Percentiles rank a stretch among this genome's conserved stretches.
These are phyloP conservation scores for Acheta domesticus DNA, from an alignment of 2,888 invertebrate species.

Conservation along the genomic window DNA sequence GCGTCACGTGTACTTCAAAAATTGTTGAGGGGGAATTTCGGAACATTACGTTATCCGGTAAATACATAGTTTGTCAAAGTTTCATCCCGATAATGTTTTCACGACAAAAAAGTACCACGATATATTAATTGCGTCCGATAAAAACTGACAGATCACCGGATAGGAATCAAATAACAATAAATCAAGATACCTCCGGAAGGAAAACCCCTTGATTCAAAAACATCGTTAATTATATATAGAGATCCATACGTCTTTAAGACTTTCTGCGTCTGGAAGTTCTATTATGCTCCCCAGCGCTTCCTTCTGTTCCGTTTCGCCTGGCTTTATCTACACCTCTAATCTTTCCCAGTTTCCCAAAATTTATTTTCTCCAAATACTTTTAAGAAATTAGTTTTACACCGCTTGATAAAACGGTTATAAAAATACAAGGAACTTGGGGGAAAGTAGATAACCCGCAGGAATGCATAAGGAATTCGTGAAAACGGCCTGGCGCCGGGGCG, in stretches of 20 bases:
- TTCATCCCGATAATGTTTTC: background rate
- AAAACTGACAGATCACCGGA: background rate
- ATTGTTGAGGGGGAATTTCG: background rate
- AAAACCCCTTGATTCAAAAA: too few relatives aligned
- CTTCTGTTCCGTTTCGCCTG: too few relatives aligned
- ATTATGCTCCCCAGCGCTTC: too few relatives aligned
- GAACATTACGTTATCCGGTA: background rate
- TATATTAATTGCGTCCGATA: background rate
- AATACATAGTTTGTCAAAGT: background rate
- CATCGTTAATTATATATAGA: too few relatives aligned
- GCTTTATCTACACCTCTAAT: background rate
- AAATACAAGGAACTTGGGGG: background rate
- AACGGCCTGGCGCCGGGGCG: background rate
- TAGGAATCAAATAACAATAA: background rate
- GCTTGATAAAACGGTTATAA: background rate
- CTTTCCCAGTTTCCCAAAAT: background rate
- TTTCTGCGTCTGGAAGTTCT: too few relatives aligned
- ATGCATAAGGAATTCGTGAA: background rate
- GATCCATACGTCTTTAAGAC: too few relatives aligned
- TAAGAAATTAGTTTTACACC: background rate
- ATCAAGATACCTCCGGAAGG: too few relatives aligned
- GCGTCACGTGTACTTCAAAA: conserved; percentile 6
- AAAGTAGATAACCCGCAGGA: background rate
- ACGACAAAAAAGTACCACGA: background rate
- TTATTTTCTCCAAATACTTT: background rate